Conservation (phyloP, 1,140 invertebrate species). For the Archegozetes longisetosus region DNA sequence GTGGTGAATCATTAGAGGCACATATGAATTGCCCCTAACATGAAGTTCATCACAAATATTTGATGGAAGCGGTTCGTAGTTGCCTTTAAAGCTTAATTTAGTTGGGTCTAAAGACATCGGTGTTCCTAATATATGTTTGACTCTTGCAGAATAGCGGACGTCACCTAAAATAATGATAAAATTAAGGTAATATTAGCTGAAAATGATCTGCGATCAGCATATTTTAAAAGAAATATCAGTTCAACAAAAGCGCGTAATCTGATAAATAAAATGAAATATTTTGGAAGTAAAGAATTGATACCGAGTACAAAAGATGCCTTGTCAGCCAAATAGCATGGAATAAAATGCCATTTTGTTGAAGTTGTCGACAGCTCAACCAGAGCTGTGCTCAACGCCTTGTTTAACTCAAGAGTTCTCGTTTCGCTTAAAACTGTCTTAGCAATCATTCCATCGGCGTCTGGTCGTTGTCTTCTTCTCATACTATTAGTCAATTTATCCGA, state of each 20-base stretch:
- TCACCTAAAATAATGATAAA: slow-evolving; percentile 31
- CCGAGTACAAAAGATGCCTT: slow-evolving; percentile 17
- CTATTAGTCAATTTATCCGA: slow-evolving; percentile 4
- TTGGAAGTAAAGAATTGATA: too few relatives aligned
- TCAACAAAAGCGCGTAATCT: too few relatives aligned
- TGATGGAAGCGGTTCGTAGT: not conserved
- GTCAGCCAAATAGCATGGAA: slow-evolving; percentile 15
- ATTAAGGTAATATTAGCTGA: not conserved
- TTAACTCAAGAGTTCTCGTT: slow-evolving; percentile 1
- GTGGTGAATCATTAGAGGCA: slow-evolving; percentile 11
- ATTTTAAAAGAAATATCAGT: not conserved
- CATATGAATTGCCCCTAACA: not conserved
- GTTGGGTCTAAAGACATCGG: not conserved
- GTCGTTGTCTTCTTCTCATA: not conserved
- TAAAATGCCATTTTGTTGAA: slow-evolving; percentile 12
- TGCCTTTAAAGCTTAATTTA: not conserved
- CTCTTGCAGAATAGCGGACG: not conserved
- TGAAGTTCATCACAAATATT: not conserved
- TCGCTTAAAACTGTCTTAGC: not conserved
- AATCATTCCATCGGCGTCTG: not conserved
- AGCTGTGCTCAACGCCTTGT: slow-evolving; percentile 6
- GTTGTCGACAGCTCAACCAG: slow-evolving; percentile 10
- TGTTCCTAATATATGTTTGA: slow-evolving; percentile 11
- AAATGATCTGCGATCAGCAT: not conserved
- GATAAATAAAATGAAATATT: too few relatives aligned